These are phyloP conservation scores for Lophotis ruficrista DNA, from an alignment of 2,113 vertebrate genomes.

Conservation along the genomic window DNA sequence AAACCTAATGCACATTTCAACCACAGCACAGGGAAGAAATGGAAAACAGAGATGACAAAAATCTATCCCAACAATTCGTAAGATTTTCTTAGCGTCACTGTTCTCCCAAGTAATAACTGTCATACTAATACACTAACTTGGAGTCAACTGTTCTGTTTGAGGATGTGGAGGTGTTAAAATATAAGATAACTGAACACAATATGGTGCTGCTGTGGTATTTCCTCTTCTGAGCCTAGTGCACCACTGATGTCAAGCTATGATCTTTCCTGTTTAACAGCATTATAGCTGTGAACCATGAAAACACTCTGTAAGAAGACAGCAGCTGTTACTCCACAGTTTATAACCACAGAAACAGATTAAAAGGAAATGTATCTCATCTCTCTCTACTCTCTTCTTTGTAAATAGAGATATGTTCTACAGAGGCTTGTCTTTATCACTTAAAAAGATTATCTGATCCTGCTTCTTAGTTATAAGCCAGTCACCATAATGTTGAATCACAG, in stretches of 20 bases:
- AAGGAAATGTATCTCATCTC: neutral
- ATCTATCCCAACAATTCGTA: neutral
- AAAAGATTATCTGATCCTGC: neutral
- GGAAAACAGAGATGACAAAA: neutral
- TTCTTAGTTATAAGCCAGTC: neutral
- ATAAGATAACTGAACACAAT: neutral
- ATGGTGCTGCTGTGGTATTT: neutral
- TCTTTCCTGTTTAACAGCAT: neutral
- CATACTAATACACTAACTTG: neutral
- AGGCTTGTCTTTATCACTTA: neutral
- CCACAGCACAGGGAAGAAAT: neutral
- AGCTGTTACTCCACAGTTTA: neutral
- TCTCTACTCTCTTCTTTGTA: neutral
- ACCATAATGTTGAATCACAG: neutral
- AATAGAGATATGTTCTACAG: neutral
- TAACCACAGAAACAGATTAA: neutral
- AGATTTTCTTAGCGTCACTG: neutral
- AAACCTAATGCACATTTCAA: neutral
- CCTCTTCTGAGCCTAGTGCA: neutral
- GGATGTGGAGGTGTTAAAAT: neutral
- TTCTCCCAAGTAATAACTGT: neutral
- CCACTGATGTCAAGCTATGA: neutral
- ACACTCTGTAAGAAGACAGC: neutral
- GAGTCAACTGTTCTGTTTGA: neutral
- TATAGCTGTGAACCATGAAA: neutral